Evolutionary conservation across 2,113 vertebrate species (phyloP), one percentile per base, ranked within the genome.

Genomic region (Triplophysa tibetana): DNA sequence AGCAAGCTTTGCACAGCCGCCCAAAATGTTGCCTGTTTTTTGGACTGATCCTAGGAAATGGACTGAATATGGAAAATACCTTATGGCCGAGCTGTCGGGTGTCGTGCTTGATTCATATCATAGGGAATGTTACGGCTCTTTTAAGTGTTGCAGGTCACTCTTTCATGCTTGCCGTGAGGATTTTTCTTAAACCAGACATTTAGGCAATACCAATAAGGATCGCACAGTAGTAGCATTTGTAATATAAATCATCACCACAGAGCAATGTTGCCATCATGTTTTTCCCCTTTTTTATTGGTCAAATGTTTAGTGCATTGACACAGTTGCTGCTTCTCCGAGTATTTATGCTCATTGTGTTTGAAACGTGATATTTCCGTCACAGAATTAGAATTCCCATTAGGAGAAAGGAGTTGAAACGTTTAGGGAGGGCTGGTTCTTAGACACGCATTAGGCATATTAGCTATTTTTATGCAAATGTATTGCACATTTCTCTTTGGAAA

Each of bases 1-100:
- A 94, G 93, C 87, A 82, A 75, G 75, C 84, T 89, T 87, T 91
- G 88, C 87, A 90, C 90, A 89, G 88, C 85, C 56, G 14, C 33
- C 64, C 43, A 84, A 38, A 38, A 77, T 77, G 76, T 69, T 75
- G 14, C 67, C 56, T 48, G n/a, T 3, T 3, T 77, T 70, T 77
- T 83, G 83, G 78, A 79, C 70, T 61, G 56, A 75, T 45, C 29
- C 12, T 65, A 65, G 78, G 75, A 78, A 83, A 83, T 54, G 65
- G 70, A 83, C 81, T 81, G 54, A 75, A 66, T 24, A 77, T 7
- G 41, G 50, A 14, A 74, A 33, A 74, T 17, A 26, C 77, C 69
- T 75, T 70, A 26, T 24, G 63, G 64, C 33, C 48, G 62, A 75
- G 69, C 38, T 64, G 84, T 75, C 52, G 24, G 60, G 41, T 79